phyloP scores from a whole-genome alignment of 2,888 invertebrate genomes.

The Siphonodentalium dalli region DNA sequence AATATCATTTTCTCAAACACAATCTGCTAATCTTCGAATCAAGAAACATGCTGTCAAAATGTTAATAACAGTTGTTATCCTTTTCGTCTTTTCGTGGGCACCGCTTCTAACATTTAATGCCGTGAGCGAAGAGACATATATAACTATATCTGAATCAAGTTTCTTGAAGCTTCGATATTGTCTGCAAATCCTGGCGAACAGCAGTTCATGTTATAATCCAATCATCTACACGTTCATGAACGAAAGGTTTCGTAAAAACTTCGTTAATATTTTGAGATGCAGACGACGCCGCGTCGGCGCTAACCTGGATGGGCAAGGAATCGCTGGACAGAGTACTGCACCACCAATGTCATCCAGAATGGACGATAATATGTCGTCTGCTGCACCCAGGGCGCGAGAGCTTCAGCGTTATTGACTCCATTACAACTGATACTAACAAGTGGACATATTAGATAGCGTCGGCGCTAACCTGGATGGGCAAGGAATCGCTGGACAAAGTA shows the following conservation, averaged over 20 bases:
- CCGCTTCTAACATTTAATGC: constrained; percentile 39
- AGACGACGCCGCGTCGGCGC: constrained; percentile 29
- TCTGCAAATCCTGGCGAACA: constrained; percentile 39
- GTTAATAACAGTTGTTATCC: constrained; percentile 40
- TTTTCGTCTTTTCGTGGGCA: constrained; percentile 43
- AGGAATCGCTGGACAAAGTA: no score
- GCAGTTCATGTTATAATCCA: constrained; percentile 46
- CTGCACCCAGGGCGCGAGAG: no score
- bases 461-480: no score
- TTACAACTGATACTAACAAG: no score
- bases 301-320: no score
- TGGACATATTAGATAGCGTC: no score
- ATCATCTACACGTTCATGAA: constrained; percentile 49
- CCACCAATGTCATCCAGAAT: no score
- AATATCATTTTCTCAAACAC: constrained; percentile 20
- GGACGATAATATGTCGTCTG: no score
- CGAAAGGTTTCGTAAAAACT: constrained; percentile 41
- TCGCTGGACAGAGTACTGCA: no score
- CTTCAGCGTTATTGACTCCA: no score
- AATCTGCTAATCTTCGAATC: constrained; percentile 32
- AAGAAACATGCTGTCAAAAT: constrained; percentile 47
- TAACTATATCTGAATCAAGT: constrained; percentile 14
- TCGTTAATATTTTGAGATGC: constrained; percentile 31
- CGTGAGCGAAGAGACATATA: constrained; percentile 24
- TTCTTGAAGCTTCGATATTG: constrained; percentile 29